phyloP scores from a whole-genome alignment of 2,797 vertebrate species.

The Neopelma chrysocephalum region DNA sequence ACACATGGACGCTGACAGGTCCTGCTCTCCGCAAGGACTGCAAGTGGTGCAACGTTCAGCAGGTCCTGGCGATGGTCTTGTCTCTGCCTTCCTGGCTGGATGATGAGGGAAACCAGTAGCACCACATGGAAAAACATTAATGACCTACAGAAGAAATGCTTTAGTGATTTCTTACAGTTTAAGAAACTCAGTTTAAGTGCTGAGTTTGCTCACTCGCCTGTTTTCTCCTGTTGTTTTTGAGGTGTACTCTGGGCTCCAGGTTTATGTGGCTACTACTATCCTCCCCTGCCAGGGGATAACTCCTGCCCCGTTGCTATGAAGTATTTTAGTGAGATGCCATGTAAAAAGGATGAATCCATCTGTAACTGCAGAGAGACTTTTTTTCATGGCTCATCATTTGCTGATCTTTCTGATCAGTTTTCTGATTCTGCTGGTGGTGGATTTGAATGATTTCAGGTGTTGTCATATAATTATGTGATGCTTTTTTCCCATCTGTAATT shows the following conservation, averaged over 20 bases:
- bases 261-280: background rate
- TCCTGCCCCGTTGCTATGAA: slow-evolving; percentile 19
- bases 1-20: background rate
- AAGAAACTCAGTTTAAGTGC: background rate
- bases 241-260: background rate
- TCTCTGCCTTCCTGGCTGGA: background rate
- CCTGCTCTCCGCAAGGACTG: background rate
- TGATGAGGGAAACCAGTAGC: slow-evolving; percentile 21
- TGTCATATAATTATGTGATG: background rate
- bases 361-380: background rate
- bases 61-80: background rate
- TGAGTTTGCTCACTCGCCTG: background rate
- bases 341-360: slow-evolving; percentile 8
- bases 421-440: background rate
- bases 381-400: background rate
- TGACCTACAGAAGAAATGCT: background rate
- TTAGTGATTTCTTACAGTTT: background rate
- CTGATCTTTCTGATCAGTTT: slow-evolving; percentile 2
- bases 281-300: background rate
- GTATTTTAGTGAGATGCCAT: background rate
- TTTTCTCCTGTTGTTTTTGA: background rate
- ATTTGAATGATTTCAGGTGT: background rate
- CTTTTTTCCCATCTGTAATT: background rate
- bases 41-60: accelerated
- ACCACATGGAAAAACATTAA: background rate